Base-by-base conservation (phyloP, 2,888 invertebrate species). In the Dryadula phaetusa region DNA sequence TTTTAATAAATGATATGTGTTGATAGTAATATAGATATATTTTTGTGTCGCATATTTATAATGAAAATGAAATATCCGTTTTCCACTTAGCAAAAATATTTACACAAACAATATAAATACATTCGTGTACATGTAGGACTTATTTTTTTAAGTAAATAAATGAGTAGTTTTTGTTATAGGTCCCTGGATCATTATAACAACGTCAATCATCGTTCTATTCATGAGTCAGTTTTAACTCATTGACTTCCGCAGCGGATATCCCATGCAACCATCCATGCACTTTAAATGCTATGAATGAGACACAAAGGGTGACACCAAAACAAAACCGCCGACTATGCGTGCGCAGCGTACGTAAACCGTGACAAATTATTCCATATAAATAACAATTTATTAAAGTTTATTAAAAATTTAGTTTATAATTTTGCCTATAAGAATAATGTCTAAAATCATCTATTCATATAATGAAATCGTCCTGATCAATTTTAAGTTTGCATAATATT, bases 291-390 rank as follows among this genome's bases (percentile, higher is more conserved):
- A 73, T 72, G 76, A 77, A 77, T 76, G 77, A 79, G 71, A 77
- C 79, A 83, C 86, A 86, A 84, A 86, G 82, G 80, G 83, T 78
- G 80, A 81, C 81, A 82, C 86, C 85, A 84, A 87, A 88, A 87
- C 86, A 88, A 87, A 85, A 84, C 87, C 77, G 76, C 72, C 75
- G 72, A 67, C 69, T 40, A 81, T 85, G 87, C 88, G 90, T 90
- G 90, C 86, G 81, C 81, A 40, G 89, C 77, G 74, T 89, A 80
- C 79, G 75, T 81, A 85, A 88, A 80, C 79, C 80, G 77, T 74
- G 72, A 80, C 82, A 77, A 83, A 82, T 83, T 80, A 79, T 80
- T 82, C 78, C 76, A 79, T 78, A 80, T 76, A 40, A 22, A 56
- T 40, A 64, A 65, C 37, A 70, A 62, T 70, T 70, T 67, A 68